Evolutionary conservation across 2,113 vertebrate genomes (phyloP).

Genomic region (Fregetta grallaria): DNA sequence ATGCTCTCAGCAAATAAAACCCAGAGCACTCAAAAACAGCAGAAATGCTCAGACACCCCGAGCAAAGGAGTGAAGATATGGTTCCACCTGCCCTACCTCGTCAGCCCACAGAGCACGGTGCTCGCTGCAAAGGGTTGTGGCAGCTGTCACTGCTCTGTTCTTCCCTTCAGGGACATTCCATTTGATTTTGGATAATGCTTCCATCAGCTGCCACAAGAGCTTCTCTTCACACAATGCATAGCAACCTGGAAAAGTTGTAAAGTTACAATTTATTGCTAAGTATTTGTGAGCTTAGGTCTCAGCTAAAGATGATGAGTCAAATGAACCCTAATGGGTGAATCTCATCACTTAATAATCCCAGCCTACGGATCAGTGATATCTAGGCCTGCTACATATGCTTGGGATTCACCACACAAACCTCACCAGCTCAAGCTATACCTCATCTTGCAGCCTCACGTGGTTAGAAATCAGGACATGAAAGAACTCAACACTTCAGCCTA

Average conservation of each 20-base stretch:
- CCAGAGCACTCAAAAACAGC: not conserved
- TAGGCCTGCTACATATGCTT: not conserved
- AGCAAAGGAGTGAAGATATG: not conserved
- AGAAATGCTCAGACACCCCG: not conserved
- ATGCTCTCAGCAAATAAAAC: not conserved
- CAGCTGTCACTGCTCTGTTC: constrained; percentile 47
- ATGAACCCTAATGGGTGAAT: not conserved
- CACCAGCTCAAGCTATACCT: not conserved
- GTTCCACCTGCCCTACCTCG: not conserved
- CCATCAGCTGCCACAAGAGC: constrained; percentile 49
- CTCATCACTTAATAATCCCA: not conserved
- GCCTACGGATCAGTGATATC: not conserved
- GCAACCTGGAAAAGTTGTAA: not conserved
- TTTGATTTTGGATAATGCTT: not conserved
- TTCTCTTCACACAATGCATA: not conserved
- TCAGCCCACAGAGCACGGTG: not conserved
- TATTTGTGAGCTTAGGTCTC: not conserved
- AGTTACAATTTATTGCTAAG: not conserved
- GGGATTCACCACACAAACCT: not conserved
- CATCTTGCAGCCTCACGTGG: not conserved
- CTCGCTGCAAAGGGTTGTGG: constrained; percentile 12
- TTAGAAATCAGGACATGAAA: not conserved
- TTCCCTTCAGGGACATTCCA: not conserved
- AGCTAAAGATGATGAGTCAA: not conserved
- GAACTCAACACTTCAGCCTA: not conserved